phyloP scores from a whole-genome alignment of 2,113 vertebrate species.

The Tricholaema leucomelas region DNA sequence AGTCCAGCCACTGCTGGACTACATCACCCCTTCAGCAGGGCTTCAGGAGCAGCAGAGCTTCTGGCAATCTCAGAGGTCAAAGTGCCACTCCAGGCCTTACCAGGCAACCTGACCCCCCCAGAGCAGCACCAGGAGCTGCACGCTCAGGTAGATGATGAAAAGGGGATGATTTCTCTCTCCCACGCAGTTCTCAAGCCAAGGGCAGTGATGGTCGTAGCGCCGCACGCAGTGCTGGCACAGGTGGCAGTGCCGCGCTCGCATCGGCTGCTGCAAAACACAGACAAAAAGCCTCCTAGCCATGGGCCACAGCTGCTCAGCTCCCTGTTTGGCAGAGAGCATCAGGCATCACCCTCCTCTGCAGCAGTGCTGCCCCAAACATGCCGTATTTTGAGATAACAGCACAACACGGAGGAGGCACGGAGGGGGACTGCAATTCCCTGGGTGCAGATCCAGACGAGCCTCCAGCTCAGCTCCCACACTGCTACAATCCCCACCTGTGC shows the following conservation, averaged over 20 bases:
- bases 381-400: not conserved
- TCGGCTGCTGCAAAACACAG: slow-evolving; percentile 83
- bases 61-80: not conserved
- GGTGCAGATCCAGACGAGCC: not conserved
- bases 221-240: slow-evolving; percentile 89
- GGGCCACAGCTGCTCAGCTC: not conserved
- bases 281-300: not conserved
- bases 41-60: not conserved
- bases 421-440: not conserved
- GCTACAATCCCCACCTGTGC: not conserved
- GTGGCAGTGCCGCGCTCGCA: slow-evolving; percentile 91
- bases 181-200: slow-evolving; percentile 95
- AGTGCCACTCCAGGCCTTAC: slow-evolving; percentile 73
- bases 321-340: not conserved
- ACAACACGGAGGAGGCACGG: not conserved
- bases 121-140: slow-evolving; percentile 87
- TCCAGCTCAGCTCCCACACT: not conserved
- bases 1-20: not conserved
- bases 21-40: not conserved
- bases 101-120: slow-evolving; percentile 88
- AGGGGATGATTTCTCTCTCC: slow-evolving; percentile 93
- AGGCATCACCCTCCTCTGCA: not conserved
- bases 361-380: not conserved
- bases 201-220: slow-evolving; percentile 95
- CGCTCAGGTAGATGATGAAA: slow-evolving; percentile 85